phyloP scores from a whole-genome alignment of 2,888 invertebrate genomes.

The Caenorhabditis sp. region DNA sequence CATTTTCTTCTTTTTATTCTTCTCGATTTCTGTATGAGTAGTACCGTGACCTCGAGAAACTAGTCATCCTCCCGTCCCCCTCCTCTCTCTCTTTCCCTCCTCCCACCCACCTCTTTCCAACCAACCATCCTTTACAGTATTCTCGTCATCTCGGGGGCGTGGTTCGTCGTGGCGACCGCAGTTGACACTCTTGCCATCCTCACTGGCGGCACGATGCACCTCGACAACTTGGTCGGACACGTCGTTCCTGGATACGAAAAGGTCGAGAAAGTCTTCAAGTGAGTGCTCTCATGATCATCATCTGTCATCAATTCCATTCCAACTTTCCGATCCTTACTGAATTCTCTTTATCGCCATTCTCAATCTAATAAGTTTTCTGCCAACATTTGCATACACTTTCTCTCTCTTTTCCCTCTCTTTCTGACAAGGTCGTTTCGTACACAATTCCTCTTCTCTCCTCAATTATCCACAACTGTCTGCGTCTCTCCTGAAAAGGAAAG shows the following conservation, averaged over 20 bases:
- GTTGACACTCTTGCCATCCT: slow-evolving; percentile 41
- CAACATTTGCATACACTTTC: slow-evolving; percentile 38
- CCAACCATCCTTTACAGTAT: slow-evolving; percentile 51
- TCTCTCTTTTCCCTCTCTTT: background rate
- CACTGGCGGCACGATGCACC: slow-evolving; percentile 43
- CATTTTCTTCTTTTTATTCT: too few species aligned
- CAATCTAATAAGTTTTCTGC: slow-evolving; percentile 39
- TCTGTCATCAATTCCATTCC: too few species aligned
- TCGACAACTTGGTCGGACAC: slow-evolving; percentile 74
- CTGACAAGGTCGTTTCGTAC: slow-evolving; percentile 26
- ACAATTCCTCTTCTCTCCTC: slow-evolving; percentile 12
- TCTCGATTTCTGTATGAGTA: slow-evolving; percentile 3
- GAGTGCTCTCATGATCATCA: slow-evolving; percentile 36
- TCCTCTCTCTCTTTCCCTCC: slow-evolving; percentile 11
- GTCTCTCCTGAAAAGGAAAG: slow-evolving; percentile 18
- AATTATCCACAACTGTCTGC: slow-evolving; percentile 31
- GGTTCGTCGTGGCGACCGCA: slow-evolving; percentile 43
- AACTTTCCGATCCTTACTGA: too few species aligned
- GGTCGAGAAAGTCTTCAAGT: slow-evolving; percentile 81
- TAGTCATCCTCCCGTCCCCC: slow-evolving; percentile 2
- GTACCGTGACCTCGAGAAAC: slow-evolving; percentile 51
- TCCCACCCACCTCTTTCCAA: background rate
- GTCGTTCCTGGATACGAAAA: slow-evolving; percentile 85
- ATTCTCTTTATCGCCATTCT: background rate
- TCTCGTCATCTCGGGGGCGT: slow-evolving; percentile 58